Percentiles rank a stretch among this genome's conserved stretches.
These are phyloP conservation scores for Tragopan temminckii DNA, from an alignment of 2,797 vertebrate genomes.

Conservation along the genomic window DNA sequence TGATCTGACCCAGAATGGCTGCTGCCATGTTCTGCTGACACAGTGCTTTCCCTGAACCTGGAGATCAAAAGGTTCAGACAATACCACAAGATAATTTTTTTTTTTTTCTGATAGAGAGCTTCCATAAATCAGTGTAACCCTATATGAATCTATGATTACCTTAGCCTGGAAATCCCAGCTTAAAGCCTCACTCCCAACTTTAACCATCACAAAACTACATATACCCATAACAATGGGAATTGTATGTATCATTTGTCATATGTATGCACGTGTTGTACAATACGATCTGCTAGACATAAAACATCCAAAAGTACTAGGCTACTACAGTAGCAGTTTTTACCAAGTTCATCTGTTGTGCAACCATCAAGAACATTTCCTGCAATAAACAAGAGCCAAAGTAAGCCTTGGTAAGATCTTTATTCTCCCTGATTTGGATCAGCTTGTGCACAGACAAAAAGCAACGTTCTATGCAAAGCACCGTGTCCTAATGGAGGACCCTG, in stretches of 20 bases:
- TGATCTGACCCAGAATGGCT: not conserved
- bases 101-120: not conserved
- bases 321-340: not conserved
- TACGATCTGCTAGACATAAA: not conserved
- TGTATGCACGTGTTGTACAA: not conserved
- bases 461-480: not conserved
- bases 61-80: not conserved
- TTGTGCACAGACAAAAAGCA: not conserved
- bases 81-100: not conserved
- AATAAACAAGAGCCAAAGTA: not conserved
- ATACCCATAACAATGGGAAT: accelerated
- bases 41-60: not conserved
- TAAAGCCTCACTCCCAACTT: not conserved
- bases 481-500: not conserved
- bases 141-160: not conserved
- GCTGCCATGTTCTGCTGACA: not conserved
- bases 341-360: not conserved
- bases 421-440: not conserved
- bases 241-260: not conserved
- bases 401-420: not conserved
- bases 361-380: not conserved
- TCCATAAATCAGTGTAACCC: not conserved
- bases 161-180: not conserved
- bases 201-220: not conserved
- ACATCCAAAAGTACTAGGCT: not conserved